A percentile compares a stretch with the other conserved stretches of the same genome.
Evolutionary conservation across 2,113 vertebrate species (phyloP).

Genomic region (Microcebus jonahi): DNA sequence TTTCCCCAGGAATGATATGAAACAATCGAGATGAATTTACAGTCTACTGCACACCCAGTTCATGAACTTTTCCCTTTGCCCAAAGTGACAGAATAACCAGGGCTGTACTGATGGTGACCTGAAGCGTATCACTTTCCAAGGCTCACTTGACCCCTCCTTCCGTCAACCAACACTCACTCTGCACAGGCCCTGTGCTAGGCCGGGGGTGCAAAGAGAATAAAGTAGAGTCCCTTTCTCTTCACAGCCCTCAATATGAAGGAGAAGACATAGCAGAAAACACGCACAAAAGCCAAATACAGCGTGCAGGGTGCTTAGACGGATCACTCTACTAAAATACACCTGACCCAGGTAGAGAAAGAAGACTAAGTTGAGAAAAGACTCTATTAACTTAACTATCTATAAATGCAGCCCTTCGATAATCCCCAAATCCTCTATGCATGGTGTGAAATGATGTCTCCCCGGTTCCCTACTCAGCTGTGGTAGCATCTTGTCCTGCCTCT

Average conservation of each 20-base stretch:
- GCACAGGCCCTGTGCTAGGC: not conserved
- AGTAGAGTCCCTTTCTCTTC: not conserved
- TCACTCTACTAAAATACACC: not conserved
- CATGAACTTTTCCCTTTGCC: not conserved
- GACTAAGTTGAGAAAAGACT: not conserved
- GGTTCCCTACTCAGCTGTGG: not conserved
- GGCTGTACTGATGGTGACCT: accelerated
- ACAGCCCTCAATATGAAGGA: not conserved
- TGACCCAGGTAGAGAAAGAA: not conserved
- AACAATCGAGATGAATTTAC: not conserved
- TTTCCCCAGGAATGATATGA: not conserved
- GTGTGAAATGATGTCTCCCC: not conserved
- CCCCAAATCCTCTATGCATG: accelerated
- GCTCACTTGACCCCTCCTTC: not conserved
- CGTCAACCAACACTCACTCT: too few species aligned
- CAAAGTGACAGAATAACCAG: not conserved
- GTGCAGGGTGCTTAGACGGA: accelerated
- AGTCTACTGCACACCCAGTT: not conserved
- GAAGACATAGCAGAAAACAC: not conserved
- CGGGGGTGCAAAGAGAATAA: too few species aligned
- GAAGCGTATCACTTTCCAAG: not conserved
- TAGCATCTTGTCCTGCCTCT: not conserved
- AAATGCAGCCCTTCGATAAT: not conserved
- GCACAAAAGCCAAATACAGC: not conserved
- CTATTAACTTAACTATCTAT: not conserved